Percentiles rank a stretch among this genome's conserved stretches.
These are phyloP conservation scores for Alfaro cultratus DNA, from an alignment of 2,797 vertebrate genomes.

Conservation along the genomic window DNA sequence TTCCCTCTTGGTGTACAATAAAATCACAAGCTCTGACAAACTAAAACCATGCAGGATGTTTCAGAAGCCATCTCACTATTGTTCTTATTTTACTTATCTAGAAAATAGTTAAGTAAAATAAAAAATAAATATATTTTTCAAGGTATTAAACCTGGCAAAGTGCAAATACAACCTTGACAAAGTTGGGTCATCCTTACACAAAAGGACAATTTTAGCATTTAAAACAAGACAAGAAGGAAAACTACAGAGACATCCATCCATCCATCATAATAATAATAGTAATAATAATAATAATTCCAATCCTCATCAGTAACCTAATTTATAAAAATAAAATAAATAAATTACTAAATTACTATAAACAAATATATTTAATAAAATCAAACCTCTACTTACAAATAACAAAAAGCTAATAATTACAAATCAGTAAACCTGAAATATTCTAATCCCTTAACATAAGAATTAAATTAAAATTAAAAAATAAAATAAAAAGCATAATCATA, in stretches of 20 bases:
- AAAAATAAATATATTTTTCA: neutral
- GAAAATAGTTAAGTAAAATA: neutral
- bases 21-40: slow-evolving; percentile 16
- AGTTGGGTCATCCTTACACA: neutral
- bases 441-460: neutral
- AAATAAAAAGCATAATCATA: neutral
- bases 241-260: neutral
- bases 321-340: neutral
- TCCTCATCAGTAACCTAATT: neutral
- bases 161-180: neutral
- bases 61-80: neutral
- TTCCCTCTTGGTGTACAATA: slow-evolving; percentile 5
- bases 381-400: neutral
- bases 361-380: neutral
- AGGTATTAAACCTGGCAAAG: neutral
- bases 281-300: too few relatives aligned
- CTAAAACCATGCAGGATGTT: neutral
- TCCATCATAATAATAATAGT: neutral
- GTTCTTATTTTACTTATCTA: neutral
- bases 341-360: neutral
- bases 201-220: neutral
- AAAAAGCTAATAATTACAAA: neutral
- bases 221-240: neutral
- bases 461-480: neutral
- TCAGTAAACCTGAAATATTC: neutral